Base-by-base conservation (phyloP, 2,888 invertebrate species). In the Polymixis flavicincta region DNA sequence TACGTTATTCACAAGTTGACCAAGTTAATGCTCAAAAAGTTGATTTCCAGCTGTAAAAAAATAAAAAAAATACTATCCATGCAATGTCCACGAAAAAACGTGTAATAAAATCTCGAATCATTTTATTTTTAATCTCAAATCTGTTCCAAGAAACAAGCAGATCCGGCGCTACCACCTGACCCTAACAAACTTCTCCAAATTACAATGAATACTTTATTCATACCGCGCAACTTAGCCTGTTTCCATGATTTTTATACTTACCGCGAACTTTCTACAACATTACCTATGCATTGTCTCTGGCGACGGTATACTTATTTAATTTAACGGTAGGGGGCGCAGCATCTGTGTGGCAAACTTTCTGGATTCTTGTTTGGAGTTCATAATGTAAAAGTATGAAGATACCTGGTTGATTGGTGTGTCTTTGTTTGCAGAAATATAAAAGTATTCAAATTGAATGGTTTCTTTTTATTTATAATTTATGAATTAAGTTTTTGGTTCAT, bases 191-290 rank as follows among this genome's bases (percentile, higher is more conserved):
- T 87, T 86, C 84, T 72, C 67, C 69, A 90, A 90, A 88, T 92
- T 92, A 92, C 91, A 94, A 95, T 95, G 95, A 96, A 95, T 96
- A 93, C 93, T 96, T 95, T 93, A 95, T 94, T 92, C 91, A 92
- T 91, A 91, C 88, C 84, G 87, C 54, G 50, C 79, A 93, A 95
- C 90, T 94, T 93, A 88, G 86, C 82, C 91, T 89, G 92, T 93
- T 92, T 91, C 90, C 95, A 95, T 96, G 95, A 96, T 96, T 96
- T 95, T 96, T 95, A 96, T 96, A 95, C 76, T 60, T 71, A 70
- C 93, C 89, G 92, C 91, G 82, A 95, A 95, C 92, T 95, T 95
- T 87, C 84, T 78, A 80, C 78, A 78, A 88, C 94, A 94, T 96
- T 95, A 94, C 92, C 94, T 95, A 95, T 96, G 95, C 95, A 95